Evolutionary conservation across 2,888 invertebrate species (phyloP).

Genomic region (Antheraea assamensis): DNA sequence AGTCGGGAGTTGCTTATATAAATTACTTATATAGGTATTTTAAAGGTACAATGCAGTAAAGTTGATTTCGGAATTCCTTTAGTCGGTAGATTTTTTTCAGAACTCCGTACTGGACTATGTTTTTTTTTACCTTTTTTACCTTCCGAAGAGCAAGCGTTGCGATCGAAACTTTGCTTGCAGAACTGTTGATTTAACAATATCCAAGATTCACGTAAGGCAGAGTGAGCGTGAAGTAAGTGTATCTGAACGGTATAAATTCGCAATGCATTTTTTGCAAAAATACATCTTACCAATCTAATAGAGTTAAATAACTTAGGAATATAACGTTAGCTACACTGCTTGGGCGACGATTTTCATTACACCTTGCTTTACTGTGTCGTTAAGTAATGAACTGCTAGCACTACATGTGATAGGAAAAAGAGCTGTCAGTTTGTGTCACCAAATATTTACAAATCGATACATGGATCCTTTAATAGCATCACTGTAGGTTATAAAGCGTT

Average conservation of each 20-base stretch:
- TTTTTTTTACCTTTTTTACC: neutral
- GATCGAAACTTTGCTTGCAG: neutral
- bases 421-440: neutral
- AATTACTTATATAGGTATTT: no score
- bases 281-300: neutral
- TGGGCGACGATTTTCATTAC: conserved; percentile 1
- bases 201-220: neutral
- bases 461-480: neutral
- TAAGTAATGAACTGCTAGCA: neutral
- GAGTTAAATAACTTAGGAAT: neutral
- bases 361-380: neutral
- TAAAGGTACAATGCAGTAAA: neutral
- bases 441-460: neutral
- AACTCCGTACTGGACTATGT: neutral
- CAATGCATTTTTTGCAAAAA: neutral
- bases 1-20: neutral
- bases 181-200: neutral
- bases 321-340: neutral
- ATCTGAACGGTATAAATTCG: neutral
- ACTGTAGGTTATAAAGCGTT: neutral
- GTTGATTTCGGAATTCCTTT: neutral
- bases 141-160: neutral
- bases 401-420: neutral
- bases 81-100: neutral
- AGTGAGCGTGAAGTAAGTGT: neutral